Percentiles rank a stretch among this genome's conserved stretches.
Conservation (phyloP, 2,888 invertebrate species). For the Sinelater perroti region DNA sequence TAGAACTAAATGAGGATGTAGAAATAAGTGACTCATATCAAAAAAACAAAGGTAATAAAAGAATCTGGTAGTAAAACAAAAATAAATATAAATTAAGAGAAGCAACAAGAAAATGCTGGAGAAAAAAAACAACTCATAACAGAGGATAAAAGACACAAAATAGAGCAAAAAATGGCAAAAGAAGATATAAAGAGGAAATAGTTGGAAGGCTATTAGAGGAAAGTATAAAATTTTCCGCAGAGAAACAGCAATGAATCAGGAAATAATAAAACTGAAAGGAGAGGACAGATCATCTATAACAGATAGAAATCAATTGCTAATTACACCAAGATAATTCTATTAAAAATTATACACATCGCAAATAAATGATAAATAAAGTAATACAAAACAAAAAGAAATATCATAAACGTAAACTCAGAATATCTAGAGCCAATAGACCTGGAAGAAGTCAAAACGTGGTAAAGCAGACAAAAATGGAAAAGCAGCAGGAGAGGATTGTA, state of each 20-base stretch:
- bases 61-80: too few species aligned
- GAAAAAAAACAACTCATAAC: too few species aligned
- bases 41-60: too few species aligned
- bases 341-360: background rate
- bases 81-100: too few species aligned
- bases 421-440: background rate
- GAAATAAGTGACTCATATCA: too few species aligned
- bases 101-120: too few species aligned
- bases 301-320: background rate
- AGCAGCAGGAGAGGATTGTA: slow-evolving; percentile 1
- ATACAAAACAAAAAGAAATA: background rate
- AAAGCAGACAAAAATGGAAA: slow-evolving; percentile 3
- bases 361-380: background rate
- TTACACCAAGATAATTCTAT: background rate
- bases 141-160: too few species aligned
- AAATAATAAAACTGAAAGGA: background rate
- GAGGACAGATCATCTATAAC: background rate
- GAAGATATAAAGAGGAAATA: too few species aligned
- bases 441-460: too few species aligned
- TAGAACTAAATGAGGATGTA: too few species aligned
- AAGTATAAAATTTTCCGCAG: too few species aligned
- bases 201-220: background rate
- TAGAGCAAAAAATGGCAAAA: too few species aligned
- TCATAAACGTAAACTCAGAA: slow-evolving; percentile 3
- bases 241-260: background rate